Percentiles rank a stretch among this genome's conserved stretches.
phyloP scores from a whole-genome alignment of 2,888 invertebrate species.

The Lithosia quadra region DNA sequence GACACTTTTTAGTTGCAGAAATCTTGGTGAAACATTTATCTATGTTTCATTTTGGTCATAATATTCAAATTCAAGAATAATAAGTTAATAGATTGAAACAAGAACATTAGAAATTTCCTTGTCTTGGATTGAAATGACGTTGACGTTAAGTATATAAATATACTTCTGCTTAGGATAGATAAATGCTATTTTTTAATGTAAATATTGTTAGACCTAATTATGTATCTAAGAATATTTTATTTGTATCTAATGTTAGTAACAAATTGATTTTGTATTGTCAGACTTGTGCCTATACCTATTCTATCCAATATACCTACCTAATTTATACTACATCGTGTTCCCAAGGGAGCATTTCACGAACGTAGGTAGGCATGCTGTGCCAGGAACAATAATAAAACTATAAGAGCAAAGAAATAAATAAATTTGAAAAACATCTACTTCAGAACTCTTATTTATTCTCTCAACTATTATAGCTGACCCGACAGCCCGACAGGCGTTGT shows the following conservation, averaged over 20 bases:
- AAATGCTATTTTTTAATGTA: constrained; percentile 34
- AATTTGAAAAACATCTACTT: too few relatives aligned
- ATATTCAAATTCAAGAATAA: background rate
- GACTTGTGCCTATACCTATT: too few relatives aligned
- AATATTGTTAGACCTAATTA: constrained; percentile 40
- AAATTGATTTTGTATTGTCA: background rate
- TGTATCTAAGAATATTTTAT: constrained; percentile 9
- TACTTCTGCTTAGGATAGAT: constrained; percentile 23
- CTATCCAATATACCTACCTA: too few relatives aligned
- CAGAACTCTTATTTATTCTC: too few relatives aligned
- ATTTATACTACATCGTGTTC: too few relatives aligned
- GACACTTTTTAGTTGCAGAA: constrained; percentile 1
- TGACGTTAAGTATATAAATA: constrained; percentile 26
- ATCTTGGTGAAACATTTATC: constrained; percentile 11
- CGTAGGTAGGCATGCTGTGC: too few relatives aligned
- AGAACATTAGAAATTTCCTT: too few relatives aligned
- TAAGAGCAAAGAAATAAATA: too few relatives aligned
- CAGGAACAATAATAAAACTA: too few relatives aligned
- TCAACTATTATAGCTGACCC: too few relatives aligned
- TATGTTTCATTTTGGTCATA: background rate
- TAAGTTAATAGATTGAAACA: constrained; percentile 5
- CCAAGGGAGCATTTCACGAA: too few relatives aligned
- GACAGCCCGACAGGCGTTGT: too few relatives aligned
- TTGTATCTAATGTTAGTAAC: constrained; percentile 6
- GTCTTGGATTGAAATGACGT: constrained; percentile 2